Evolutionary conservation across 2,797 vertebrate species (phyloP), one percentile per base, ranked within the genome.

Genomic region (Acipenser ruthenus): DNA sequence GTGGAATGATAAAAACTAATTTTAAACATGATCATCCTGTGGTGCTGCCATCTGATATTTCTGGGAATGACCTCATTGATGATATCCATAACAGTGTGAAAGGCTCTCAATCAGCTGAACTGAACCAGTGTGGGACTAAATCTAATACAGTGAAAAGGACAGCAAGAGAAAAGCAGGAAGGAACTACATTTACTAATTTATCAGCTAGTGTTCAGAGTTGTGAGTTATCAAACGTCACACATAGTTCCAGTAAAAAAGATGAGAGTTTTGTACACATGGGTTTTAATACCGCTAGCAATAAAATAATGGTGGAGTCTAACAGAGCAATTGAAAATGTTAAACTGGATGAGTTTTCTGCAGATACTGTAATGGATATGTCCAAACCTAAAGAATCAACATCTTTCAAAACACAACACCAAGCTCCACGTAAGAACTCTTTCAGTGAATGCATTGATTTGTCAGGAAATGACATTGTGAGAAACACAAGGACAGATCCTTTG

Each of bases 161-260:
- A 6, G 53, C 18, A 53, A 62, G 23, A 18, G 10, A 48, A 49
- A 67, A 65, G 51, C 51, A n/a, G 65, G 83, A 87, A 73, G 82
- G 84, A 63, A 83, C 82, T 62, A 85, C 77, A 69, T 75, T 75
- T 10, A 81, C 81, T 23, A 71, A 70, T 51, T 55, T 67, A 59
- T 68, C 71, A 62, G 76, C 81, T 69, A 8, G 63, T 49, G 70
- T 75, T 62, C 68, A 66, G 18, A 10, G 62, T 9, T 66, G 69
- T 12, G 7, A 50, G 10, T 71, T 71, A 3, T 78, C 74, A 4
- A 63, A 61, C 56, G 52, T 60, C 75, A 60, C 62, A 62, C 65
- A 74, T 8, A 70, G 18, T 66, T 66, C 69, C 12, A 69, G 72
- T 18, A 70, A 70, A 56, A 65, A 11, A 3, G 8, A n/a, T 47